A percentile compares a stretch with the other conserved stretches of the same genome.
Conservation (phyloP, 2,888 invertebrate genomes). For the Dynastes grantii region DNA sequence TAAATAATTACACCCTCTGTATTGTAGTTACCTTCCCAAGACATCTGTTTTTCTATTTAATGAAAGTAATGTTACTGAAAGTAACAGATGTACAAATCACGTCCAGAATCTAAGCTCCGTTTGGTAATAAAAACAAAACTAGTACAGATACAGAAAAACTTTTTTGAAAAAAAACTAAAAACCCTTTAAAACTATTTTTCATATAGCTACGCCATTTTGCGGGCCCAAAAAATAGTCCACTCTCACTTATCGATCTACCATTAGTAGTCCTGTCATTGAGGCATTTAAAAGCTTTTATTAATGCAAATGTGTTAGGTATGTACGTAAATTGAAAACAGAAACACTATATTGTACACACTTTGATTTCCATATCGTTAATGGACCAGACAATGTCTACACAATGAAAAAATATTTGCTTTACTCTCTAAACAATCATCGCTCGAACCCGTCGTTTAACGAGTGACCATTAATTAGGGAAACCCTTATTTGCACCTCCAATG, state of each 20-base stretch:
- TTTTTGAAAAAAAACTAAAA: too few species aligned
- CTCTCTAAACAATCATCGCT: slow-evolving; percentile 20
- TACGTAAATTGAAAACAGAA: slow-evolving; percentile 28
- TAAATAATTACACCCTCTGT: too few species aligned
- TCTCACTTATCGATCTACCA: neutral
- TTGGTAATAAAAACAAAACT: too few species aligned
- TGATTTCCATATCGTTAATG: slow-evolving; percentile 28
- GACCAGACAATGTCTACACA: neutral
- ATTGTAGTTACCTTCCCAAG: too few species aligned
- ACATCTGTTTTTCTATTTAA: too few species aligned
- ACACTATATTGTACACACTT: neutral
- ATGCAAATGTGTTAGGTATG: neutral
- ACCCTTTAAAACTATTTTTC: too few species aligned
- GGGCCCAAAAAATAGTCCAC: neutral
- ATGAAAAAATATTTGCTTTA: slow-evolving; percentile 14
- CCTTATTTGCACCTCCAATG: neutral
- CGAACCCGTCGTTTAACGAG: neutral
- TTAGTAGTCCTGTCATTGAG: neutral
- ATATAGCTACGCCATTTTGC: too few species aligned
- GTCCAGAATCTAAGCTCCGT: too few species aligned
- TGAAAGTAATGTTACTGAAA: too few species aligned
- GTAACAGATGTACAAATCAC: too few species aligned
- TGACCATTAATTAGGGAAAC: slow-evolving; percentile 2
- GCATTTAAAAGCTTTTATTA: slow-evolving; percentile 2
- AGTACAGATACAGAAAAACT: too few species aligned